Evolutionary conservation across 2,113 vertebrate genomes (phyloP), one percentile per base, ranked within the genome.

Genomic region (Odontesthes bonariensis): DNA sequence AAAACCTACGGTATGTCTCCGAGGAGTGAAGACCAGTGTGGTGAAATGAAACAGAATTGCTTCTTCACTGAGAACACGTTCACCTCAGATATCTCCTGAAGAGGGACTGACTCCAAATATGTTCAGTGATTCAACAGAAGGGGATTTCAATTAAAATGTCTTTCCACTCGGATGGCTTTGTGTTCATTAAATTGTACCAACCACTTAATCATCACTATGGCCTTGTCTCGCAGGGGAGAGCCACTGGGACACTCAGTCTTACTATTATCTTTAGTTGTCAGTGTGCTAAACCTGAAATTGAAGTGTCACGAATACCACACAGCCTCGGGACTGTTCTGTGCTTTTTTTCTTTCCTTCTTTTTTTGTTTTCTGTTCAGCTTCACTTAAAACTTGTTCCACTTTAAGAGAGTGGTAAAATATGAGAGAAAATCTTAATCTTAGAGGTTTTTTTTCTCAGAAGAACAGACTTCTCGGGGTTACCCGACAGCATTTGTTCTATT

Each of bases 91-190:
- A 85, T 92, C 92, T 81, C 47, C 93, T 35, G 22, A 51, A 23
- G 54, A 70, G 68, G 53, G 63, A 44, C 60, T 75, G 54, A 6
- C 31, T 75, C 59, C 91, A 93, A 93, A 95, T 92, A 92, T 92
- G 95, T 95, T 95, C 93, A 95, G 94, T 95, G 95, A 95, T 96
- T 96, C 95, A 96, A 95, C 95, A 96, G 93, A 95, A 94, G 95
- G 94, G 93, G 93, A 96, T 96, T 97, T 97, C 94, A 96, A 97
- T 97, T 97, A 96, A 96, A 97, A 96, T 94, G 94, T 93, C 92
- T 95, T 96, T 95, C 94, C 95, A 96, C 95, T 95, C 71, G 93
- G 94, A 93, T 95, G 93, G 92, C 92, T 96, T 95, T 94, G 94
- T 85, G 95, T 96, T 96, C 95, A 97, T 98, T 97, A 96, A 95